Base-by-base conservation (phyloP, 2,888 invertebrate species). In the Cecidostiba fungosa region DNA sequence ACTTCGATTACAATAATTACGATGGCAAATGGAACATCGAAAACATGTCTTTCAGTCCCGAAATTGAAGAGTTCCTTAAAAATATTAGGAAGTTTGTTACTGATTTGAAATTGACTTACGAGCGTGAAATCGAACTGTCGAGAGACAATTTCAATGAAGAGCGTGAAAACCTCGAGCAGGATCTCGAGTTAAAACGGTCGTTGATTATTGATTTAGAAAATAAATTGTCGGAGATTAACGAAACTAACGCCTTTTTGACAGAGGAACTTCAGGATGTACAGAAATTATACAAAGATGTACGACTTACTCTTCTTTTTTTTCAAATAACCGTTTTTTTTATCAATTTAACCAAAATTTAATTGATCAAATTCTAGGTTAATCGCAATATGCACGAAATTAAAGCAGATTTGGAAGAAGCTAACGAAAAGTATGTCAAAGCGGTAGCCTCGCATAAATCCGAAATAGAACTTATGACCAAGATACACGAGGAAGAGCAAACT, bases 241-340 rank as follows among this genome's bases (percentile, higher is more conserved):
- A 89, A 50, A 89, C 87, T 4, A 90, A 91, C 66, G 73, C 79
- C 66, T 90, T 86, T 59, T 88, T 86, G 47, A 86, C 86, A 4
- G 87, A 86, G 77, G 89, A 91, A 85, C 86, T 91, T 39, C 84
- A 89, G 39, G 88, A 91, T 76, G 87, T 91, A 12, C 89, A 91
- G 84, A 89, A 87, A 79, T 88, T 89, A 59, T 90, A 90, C 77
- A 89, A 89, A 85, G 90, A 91, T 39, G 90, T 91, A 76, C 81
- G 88, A 10, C 10, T 43, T 19, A 50, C 70, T 77, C n/a, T 32
- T 50, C 70, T 77, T 29, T 32, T 50, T 19, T 73, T 50, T 76
- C 70, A 47, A 39, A 19, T 29, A 26, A 50, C 3, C 5, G 29
- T 36, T 72, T 50, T 23, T 69, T 69, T 54, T 84, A 74, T 23